These are phyloP conservation scores for Pachliopta kotzebuea DNA, from an alignment of 2,888 invertebrate genomes.

Conservation along the genomic window DNA sequence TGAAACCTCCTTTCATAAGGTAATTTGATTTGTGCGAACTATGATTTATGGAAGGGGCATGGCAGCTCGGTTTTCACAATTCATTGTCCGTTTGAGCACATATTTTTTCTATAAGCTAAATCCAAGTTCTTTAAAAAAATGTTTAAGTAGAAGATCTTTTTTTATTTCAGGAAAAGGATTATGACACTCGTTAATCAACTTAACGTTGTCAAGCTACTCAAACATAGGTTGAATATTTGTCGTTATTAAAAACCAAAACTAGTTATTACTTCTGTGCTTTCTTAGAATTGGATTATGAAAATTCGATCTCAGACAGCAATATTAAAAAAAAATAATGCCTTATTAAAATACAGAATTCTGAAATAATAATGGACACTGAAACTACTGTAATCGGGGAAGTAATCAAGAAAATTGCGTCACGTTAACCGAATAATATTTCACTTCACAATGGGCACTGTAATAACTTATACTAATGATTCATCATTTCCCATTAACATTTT, in stretches of 20 bases:
- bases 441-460: constrained; percentile 19
- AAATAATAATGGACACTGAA: constrained; percentile 14
- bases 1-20: constrained; percentile 18
- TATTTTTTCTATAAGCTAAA: constrained; percentile 12
- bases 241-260: no score
- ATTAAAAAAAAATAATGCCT: constrained; percentile 2
- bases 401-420: constrained; percentile 23
- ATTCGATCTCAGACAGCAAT: not conserved
- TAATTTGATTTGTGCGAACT: constrained; percentile 21
- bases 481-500: constrained; percentile 22
- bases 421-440: constrained; percentile 23
- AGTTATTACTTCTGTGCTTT: no score
- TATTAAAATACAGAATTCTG: constrained; percentile 7
- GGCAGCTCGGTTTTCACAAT: constrained; percentile 15
- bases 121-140: constrained; percentile 2
- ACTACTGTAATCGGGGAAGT: constrained; percentile 14
- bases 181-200: no score
- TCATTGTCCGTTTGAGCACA: constrained; percentile 15
- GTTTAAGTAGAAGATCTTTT: no score
- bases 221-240: no score
- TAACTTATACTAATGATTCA: constrained; percentile 20
- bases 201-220: no score
- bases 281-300: no score
- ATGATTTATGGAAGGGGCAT: constrained; percentile 12
- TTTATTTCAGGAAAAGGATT: no score